Conservation (phyloP, 1,140 invertebrate genomes). For the Vanessa tameamea region DNA sequence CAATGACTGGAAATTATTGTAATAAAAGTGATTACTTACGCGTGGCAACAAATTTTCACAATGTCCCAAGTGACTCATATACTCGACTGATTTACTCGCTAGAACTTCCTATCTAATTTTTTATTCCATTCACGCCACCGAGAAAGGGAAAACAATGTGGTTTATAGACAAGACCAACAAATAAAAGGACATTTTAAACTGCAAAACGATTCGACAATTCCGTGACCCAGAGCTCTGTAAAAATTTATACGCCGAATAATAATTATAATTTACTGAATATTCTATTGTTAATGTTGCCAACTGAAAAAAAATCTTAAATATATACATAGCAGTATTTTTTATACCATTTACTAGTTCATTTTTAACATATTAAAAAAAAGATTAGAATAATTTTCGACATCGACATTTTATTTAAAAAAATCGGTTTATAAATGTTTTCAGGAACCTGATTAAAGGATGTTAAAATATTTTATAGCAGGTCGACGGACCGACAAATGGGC, state of each 20-base stretch:
- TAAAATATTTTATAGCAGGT: no score
- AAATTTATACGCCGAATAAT: background rate
- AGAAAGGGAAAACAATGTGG: conserved; percentile 15
- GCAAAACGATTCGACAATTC: background rate
- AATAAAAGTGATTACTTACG: conserved; percentile 8
- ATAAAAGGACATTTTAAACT: conserved; percentile 7
- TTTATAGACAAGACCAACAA: conserved; percentile 8
- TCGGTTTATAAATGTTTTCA: no score
- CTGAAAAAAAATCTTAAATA: no score
- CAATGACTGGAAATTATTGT: conserved; percentile 1
- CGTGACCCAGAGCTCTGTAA: background rate
- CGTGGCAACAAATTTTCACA: conserved; percentile 24
- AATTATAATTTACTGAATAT: no score
- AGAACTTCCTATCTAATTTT: conserved; percentile 11
- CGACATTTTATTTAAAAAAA: no score
- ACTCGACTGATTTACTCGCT: conserved; percentile 27
- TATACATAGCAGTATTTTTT: no score
- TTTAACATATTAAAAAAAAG: no score
- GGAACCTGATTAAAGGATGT: no score
- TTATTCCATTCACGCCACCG: conserved; percentile 17
- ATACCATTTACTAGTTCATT: no score
- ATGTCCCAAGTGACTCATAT: conserved; percentile 28
- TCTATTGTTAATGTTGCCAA: no score
- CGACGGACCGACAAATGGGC: no score
- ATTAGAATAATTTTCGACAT: no score